Evolutionary conservation across 1,140 invertebrate genomes (phyloP), one percentile per base, ranked within the genome.

Genomic region (Trichogramma pretiosum): DNA sequence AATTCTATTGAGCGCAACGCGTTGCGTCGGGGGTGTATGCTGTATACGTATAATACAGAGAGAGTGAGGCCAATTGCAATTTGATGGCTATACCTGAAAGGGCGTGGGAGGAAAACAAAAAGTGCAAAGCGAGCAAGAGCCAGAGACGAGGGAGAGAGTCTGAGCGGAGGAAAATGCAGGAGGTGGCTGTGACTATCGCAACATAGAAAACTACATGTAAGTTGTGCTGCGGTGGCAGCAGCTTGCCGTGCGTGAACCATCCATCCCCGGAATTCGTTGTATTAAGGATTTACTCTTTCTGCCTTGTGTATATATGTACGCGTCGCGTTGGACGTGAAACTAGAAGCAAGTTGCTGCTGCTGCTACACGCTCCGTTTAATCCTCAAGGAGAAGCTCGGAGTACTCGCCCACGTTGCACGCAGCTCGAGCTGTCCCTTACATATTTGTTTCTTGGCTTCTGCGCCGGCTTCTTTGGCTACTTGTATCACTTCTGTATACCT

Each of bases 211-310:
- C n/a, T n/a, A n/a, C n/a, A n/a, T n/a, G n/a, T n/a, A n/a, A n/a
- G n/a, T n/a, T n/a, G n/a, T n/a, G n/a, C n/a, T n/a, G n/a, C n/a
- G n/a, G n/a, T n/a, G n/a, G n/a, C n/a, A n/a, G n/a, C n/a, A n/a
- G n/a, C n/a, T n/a, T n/a, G n/a, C n/a, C 41, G 41, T 48, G 34
- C 50, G 50, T 37, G 34, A 50, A 34, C n/a, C 45, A 48, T 52
- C 45, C 28, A 46, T 52, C 35, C 23, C 24, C 19, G 44, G 39
- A 47, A 52, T 52, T 52, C 40, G 33, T 30, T 33, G 45, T 33
- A 50, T 50, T 50, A 50, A 39, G 42, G 33, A 40, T 51, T 40
- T 30, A 28, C 5, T 11, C 24, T 28, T 7, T 28, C 11, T 28
- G 11, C 24, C 24, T 28, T 11, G 24, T 7, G 5, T 28, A 11